These are phyloP conservation scores for Cantharis lateralis DNA, from an alignment of 2,888 invertebrate species.

Conservation along the genomic window DNA sequence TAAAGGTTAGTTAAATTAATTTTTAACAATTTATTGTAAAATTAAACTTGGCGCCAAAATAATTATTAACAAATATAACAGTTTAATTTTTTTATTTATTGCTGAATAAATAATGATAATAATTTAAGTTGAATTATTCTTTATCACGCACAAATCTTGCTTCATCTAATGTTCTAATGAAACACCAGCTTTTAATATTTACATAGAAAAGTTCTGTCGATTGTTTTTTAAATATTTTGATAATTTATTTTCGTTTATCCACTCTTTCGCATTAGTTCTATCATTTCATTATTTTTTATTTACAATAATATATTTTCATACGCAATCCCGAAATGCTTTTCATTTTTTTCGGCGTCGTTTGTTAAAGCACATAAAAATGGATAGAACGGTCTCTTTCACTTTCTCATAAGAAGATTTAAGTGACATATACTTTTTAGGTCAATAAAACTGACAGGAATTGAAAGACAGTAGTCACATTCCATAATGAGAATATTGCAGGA, in stretches of 20 bases:
- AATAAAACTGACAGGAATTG: background rate
- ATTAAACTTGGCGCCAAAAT: background rate
- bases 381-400: background rate
- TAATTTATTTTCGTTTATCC: background rate
- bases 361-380: background rate
- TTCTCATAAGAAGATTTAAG: background rate
- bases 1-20: conserved; percentile 1
- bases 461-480: background rate
- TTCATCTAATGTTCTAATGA: background rate
- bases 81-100: background rate
- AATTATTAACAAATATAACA: background rate
- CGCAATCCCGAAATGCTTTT: background rate
- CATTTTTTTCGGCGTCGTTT: background rate
- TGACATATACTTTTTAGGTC: background rate
- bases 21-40: background rate
- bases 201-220: background rate
- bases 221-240: background rate
- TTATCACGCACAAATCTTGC: background rate
- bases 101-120: background rate
- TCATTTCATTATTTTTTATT: background rate
- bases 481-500: background rate
- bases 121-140: background rate
- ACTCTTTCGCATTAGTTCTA: background rate
- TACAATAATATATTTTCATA: background rate
- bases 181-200: background rate